phyloP scores from a whole-genome alignment of 1,140 invertebrate species.

The Drosophila triauraria region DNA sequence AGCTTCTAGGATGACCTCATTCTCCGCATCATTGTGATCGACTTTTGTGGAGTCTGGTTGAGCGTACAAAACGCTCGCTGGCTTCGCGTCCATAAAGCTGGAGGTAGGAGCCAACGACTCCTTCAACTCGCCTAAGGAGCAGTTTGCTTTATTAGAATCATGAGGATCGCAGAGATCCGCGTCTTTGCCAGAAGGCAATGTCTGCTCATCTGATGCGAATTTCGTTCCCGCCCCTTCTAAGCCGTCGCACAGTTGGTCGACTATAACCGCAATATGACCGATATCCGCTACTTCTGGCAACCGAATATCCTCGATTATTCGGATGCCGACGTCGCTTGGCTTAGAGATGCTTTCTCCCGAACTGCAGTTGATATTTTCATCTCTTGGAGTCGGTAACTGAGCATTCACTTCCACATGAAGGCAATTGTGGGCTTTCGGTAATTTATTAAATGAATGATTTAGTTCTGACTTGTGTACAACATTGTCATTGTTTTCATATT shows the following conservation, averaged over 20 bases:
- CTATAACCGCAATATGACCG: slow-evolving; percentile 50
- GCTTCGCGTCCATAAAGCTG: background rate
- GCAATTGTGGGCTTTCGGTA: background rate
- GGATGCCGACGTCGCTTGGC: slow-evolving; percentile 8
- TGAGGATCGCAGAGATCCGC: too few species aligned
- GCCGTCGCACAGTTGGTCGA: slow-evolving; percentile 20
- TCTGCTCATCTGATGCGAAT: background rate
- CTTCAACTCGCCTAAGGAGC: background rate
- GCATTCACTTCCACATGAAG: background rate
- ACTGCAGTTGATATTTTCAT: background rate
- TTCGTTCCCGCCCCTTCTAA: background rate
- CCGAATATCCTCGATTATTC: slow-evolving; percentile 66
- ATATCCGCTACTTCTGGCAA: slow-evolving; percentile 56
- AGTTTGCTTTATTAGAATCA: background rate
- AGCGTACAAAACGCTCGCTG: slow-evolving; percentile 48
- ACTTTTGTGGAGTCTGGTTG: slow-evolving; percentile 66
- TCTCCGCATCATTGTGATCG: slow-evolving; percentile 55
- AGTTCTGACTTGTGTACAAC: background rate
- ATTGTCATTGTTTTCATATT: too few species aligned
- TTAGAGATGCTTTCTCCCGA: background rate
- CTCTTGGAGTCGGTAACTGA: background rate
- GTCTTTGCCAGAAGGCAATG: too few species aligned
- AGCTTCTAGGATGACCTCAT: slow-evolving; percentile 31
- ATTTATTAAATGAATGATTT: background rate
- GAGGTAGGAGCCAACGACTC: background rate